Percentiles rank a stretch among this genome's conserved stretches.
Evolutionary conservation across 2,888 invertebrate species (phyloP).

Genomic region (Erebia epiphron): DNA sequence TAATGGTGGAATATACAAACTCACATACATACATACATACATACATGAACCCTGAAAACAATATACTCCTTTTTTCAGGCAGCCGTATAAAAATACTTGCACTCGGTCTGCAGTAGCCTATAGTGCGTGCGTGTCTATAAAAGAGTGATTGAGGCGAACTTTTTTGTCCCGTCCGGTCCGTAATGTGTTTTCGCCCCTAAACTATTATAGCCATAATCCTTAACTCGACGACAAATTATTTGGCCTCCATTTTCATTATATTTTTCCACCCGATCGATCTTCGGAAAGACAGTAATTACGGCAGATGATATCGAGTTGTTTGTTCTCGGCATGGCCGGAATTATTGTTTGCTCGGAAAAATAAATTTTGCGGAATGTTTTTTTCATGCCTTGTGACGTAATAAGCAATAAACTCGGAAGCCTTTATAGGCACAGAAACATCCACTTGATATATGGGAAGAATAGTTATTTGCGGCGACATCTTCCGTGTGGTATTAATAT

Average conservation of each 20-base stretch:
- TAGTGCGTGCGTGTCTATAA: no score
- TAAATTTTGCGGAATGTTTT: constrained; percentile 34
- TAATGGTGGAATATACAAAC: no score
- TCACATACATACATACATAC: no score
- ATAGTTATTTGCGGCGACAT: no score
- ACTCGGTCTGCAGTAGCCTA: no score
- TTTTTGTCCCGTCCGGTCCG: no score
- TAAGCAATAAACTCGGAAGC: constrained; percentile 10
- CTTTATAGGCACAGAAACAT: not conserved
- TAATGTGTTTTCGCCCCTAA: not conserved
- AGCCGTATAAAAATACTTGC: no score
- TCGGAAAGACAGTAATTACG: constrained; percentile 32
- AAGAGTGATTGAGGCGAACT: no score
- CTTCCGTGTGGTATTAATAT: no score
- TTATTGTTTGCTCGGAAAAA: constrained; percentile 38
- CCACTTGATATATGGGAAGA: no score
- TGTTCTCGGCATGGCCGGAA: constrained; percentile 29
- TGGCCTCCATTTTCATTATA: constrained; percentile 26
- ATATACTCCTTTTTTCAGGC: no score
- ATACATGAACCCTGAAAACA: no score
- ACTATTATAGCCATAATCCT: constrained; percentile 17
- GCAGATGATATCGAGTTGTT: constrained; percentile 33
- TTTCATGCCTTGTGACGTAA: constrained; percentile 24
- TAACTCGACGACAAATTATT: constrained; percentile 24
- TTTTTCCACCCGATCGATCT: constrained; percentile 34